A percentile compares a stretch with the other conserved stretches of the same genome.
Conservation (phyloP, 2,797 vertebrate species). For the Choloepus didactylus region DNA sequence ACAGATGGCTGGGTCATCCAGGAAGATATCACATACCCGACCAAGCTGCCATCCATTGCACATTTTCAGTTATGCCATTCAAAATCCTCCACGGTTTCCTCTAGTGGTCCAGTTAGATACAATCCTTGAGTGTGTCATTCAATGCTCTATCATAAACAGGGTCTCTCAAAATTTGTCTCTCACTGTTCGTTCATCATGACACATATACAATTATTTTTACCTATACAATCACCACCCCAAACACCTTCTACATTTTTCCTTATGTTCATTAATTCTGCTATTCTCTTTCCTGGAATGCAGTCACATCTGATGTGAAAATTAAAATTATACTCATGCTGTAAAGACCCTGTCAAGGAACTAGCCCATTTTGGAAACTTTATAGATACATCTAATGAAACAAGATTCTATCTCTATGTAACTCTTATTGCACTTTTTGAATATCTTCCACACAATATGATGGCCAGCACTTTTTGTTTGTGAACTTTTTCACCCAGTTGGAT, state of each 20-base stretch:
- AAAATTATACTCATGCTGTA: neutral
- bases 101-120: neutral
- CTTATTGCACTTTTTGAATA: neutral
- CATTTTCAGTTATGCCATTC: neutral
- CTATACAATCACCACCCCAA: neutral
- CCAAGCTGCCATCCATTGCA: neutral
- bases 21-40: neutral
- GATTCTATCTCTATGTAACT: neutral
- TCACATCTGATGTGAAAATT: too few relatives aligned
- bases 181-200: neutral
- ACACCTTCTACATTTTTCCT: neutral
- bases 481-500: neutral
- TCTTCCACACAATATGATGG: neutral
- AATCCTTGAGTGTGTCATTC: neutral
- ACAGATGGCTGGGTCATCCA: neutral
- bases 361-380: neutral
- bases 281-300: neutral
- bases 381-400: too few relatives aligned
- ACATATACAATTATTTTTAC: neutral
- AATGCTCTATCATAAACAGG: neutral
- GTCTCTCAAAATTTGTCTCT: neutral
- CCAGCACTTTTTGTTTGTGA: neutral
- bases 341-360: neutral
- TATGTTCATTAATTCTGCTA: neutral
- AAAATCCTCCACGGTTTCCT: neutral